Evolutionary conservation across 2,113 vertebrate genomes (phyloP).

Genomic region (Eleginops maclovinus): DNA sequence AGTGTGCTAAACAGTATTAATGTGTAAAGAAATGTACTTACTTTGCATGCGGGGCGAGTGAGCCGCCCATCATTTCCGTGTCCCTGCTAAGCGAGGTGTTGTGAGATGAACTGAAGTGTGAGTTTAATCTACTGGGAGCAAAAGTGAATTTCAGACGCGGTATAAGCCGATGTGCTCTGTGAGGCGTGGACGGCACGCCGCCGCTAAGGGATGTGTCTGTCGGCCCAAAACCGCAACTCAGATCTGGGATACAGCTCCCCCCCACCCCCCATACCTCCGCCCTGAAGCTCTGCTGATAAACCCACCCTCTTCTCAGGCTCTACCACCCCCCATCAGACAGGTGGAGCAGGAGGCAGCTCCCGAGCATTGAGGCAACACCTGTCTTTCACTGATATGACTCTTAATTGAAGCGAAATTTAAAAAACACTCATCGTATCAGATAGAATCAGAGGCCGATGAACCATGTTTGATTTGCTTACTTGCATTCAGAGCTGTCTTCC

Average conservation of each 20-base stretch:
- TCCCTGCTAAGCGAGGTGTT: conserved; percentile 57
- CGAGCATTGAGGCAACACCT: neutral
- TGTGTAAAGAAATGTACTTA: conserved; percentile 16
- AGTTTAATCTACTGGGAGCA: conserved; percentile 76
- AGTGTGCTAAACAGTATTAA: conserved; percentile 46
- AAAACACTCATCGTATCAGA: neutral
- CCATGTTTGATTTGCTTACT: neutral
- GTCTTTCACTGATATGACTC: conserved; percentile 15
- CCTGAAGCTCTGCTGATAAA: conserved; percentile 55
- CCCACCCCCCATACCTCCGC: neutral
- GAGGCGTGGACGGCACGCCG: conserved; percentile 32
- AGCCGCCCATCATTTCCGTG: conserved; percentile 44
- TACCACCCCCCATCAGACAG: neutral
- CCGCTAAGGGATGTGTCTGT: conserved; percentile 40
- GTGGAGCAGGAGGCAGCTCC: neutral
- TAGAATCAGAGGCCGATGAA: neutral
- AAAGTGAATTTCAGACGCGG: conserved; percentile 64
- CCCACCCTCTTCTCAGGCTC: neutral
- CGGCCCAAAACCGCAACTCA: conserved; percentile 11
- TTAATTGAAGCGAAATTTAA: conserved; percentile 11
- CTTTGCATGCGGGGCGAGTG: conserved; percentile 50
- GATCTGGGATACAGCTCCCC: conserved; percentile 30
- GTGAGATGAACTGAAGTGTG: conserved; percentile 68
- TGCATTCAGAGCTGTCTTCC: too few relatives aligned
- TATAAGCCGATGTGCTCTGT: conserved; percentile 63